A percentile compares a stretch with the other conserved stretches of the same genome.
These are phyloP conservation scores for Drosophila simulans DNA, from an alignment of 1,140 invertebrate genomes.

Conservation along the genomic window DNA sequence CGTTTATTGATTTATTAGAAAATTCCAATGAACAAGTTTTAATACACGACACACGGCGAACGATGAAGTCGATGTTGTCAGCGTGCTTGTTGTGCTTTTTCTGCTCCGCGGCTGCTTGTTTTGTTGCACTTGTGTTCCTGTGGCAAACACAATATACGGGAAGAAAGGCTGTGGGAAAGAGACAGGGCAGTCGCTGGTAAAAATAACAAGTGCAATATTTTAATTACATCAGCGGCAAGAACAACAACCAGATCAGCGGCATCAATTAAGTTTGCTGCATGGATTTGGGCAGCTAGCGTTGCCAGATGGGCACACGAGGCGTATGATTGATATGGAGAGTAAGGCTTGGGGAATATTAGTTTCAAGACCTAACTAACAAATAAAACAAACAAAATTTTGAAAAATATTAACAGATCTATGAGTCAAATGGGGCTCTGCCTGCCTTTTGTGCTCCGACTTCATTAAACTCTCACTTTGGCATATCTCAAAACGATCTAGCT, in stretches of 20 bases:
- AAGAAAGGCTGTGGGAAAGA: constrained; percentile 20
- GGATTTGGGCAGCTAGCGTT: constrained; percentile 47
- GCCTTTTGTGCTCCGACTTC: too few species aligned
- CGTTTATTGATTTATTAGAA: constrained; percentile 84
- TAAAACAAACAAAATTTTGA: too few species aligned
- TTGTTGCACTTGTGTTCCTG: constrained; percentile 29
- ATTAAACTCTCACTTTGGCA: neutral
- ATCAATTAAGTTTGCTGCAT: constrained; percentile 43
- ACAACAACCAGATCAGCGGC: constrained; percentile 38
- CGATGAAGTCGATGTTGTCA: constrained; percentile 53
- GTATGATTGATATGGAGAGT: constrained; percentile 43
- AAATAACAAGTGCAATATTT: constrained; percentile 83
- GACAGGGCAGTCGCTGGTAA: constrained; percentile 24
- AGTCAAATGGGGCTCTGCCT: too few species aligned
- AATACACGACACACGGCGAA: constrained; percentile 73
- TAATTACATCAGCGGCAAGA: constrained; percentile 67
- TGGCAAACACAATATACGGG: constrained; percentile 27
- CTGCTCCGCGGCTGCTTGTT: constrained; percentile 25
- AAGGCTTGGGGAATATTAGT: neutral
- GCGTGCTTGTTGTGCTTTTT: constrained; percentile 53
- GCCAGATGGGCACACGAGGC: constrained; percentile 41
- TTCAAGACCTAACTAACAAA: too few species aligned
- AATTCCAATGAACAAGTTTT: constrained; percentile 83
- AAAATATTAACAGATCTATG: too few species aligned
- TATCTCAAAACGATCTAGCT: neutral